phyloP scores from a whole-genome alignment of 2,113 vertebrate genomes.

The Callipepla californica region DNA sequence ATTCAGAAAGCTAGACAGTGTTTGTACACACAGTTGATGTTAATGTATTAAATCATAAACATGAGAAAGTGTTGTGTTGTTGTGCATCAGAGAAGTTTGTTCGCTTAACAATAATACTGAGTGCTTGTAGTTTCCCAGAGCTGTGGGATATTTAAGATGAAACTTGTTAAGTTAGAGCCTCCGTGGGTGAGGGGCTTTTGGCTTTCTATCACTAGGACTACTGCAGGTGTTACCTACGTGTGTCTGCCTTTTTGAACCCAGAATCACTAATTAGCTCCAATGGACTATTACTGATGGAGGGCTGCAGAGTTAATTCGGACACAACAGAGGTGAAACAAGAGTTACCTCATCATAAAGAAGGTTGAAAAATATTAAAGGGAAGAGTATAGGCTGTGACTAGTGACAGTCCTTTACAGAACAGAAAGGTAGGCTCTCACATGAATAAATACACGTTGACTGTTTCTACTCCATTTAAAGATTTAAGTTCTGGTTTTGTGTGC shows the following conservation, averaged over 20 bases:
- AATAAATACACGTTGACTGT: background rate
- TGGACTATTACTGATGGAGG: background rate
- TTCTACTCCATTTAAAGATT: constrained; percentile 1
- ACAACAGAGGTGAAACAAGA: background rate
- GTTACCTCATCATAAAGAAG: background rate
- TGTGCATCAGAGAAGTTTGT: background rate
- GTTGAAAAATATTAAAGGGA: background rate
- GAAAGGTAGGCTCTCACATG: background rate
- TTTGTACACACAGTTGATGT: constrained; percentile 11
- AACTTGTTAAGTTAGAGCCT: constrained; percentile 19
- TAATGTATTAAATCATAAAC: constrained; percentile 32
- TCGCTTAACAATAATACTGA: constrained; percentile 22
- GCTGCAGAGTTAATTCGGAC: constrained; percentile 25
- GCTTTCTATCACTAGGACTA: background rate
- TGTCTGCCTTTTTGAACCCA: background rate
- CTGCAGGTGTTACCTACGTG: constrained; percentile 13
- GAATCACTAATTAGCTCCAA: constrained; percentile 6
- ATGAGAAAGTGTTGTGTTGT: background rate
- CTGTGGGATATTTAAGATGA: constrained; percentile 30
- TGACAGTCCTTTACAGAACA: background rate
- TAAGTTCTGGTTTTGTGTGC: background rate
- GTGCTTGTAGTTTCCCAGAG: background rate
- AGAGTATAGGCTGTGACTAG: background rate
- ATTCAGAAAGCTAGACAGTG: constrained; percentile 7
- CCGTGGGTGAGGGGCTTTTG: background rate